Percentiles rank a stretch among this genome's conserved stretches.
phyloP scores from a whole-genome alignment of 2,888 invertebrate genomes.

The Leucoma salicis region DNA sequence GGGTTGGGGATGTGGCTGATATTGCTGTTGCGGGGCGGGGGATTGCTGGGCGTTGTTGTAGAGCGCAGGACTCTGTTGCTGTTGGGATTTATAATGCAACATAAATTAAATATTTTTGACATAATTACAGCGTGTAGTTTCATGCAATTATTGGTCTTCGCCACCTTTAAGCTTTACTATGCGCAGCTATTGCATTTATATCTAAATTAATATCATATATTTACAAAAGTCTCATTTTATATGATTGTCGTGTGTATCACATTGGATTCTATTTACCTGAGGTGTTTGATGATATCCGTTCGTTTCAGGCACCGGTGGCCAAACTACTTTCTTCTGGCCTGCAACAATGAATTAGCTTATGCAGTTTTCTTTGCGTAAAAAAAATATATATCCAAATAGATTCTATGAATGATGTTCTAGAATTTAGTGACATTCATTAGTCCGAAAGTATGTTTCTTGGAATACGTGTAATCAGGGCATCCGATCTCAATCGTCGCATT shows the following conservation, averaged over 20 bases:
- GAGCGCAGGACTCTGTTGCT: constrained; percentile 71
- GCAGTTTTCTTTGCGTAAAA: not conserved
- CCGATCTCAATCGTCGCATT: constrained; percentile 42
- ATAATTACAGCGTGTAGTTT: constrained; percentile 23
- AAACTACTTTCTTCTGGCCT: constrained; percentile 93
- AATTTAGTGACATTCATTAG: constrained; percentile 14
- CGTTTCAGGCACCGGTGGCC: constrained; percentile 90
- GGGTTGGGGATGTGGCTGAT: constrained; percentile 35
- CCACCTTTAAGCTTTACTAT: constrained; percentile 60
- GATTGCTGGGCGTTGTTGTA: constrained; percentile 76
- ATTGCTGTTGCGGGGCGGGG: constrained; percentile 39
- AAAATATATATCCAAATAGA: not conserved
- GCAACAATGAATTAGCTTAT: constrained; percentile 60
- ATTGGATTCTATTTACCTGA: constrained; percentile 74
- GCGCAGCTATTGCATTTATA: constrained; percentile 58
- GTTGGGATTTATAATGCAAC: constrained; percentile 55
- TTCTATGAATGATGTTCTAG: constrained; percentile 2
- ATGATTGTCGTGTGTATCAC: constrained; percentile 4
- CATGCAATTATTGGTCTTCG: constrained; percentile 54
- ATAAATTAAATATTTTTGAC: constrained; percentile 38
- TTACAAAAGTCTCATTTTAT: constrained; percentile 15
- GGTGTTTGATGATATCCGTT: constrained; percentile 83
- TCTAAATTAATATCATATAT: constrained; percentile 40
- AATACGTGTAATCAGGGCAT: constrained; percentile 37
- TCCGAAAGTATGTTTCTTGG: constrained; percentile 25